Percentiles rank a stretch among this genome's conserved stretches.
Conservation (phyloP, 2,797 vertebrate genomes). For the Catamblyrhynchus diadema region DNA sequence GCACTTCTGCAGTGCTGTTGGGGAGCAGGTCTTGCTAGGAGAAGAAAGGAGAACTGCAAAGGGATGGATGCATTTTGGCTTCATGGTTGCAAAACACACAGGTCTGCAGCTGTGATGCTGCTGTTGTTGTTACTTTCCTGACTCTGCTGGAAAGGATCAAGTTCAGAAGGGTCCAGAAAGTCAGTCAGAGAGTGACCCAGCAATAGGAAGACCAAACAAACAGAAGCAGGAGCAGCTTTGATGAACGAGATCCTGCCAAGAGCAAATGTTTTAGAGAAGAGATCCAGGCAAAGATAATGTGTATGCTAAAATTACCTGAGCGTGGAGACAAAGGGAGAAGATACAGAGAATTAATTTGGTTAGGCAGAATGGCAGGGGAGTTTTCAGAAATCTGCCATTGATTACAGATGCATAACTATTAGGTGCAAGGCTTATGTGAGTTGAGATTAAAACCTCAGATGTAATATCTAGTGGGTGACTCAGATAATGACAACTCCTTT, state of each 20-base stretch:
- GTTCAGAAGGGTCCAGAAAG: not conserved
- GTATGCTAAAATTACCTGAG: not conserved
- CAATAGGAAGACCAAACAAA: not conserved
- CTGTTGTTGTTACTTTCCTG: not conserved
- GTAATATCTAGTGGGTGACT: slow-evolving; percentile 38
- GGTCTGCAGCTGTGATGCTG: not conserved
- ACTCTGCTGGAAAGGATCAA: not conserved
- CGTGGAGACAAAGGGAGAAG: not conserved
- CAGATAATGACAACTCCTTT: slow-evolving; percentile 49
- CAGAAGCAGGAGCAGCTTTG: not conserved
- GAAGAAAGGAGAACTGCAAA: not conserved
- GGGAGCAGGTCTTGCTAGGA: not conserved
- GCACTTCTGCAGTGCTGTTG: not conserved
- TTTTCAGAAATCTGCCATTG: slow-evolving; percentile 13
- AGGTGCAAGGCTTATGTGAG: not conserved
- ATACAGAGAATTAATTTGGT: not conserved
- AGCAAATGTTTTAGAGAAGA: not conserved
- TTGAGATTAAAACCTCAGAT: slow-evolving; percentile 40
- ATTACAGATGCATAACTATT: slow-evolving; percentile 6
- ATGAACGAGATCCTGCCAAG: not conserved
- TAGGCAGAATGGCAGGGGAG: not conserved
- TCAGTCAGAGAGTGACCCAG: not conserved
- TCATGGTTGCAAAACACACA: not conserved
- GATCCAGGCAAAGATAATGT: not conserved
- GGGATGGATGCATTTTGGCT: not conserved